Base-by-base conservation (phyloP, 2,797 vertebrate species). In the Brotula barbata region DNA sequence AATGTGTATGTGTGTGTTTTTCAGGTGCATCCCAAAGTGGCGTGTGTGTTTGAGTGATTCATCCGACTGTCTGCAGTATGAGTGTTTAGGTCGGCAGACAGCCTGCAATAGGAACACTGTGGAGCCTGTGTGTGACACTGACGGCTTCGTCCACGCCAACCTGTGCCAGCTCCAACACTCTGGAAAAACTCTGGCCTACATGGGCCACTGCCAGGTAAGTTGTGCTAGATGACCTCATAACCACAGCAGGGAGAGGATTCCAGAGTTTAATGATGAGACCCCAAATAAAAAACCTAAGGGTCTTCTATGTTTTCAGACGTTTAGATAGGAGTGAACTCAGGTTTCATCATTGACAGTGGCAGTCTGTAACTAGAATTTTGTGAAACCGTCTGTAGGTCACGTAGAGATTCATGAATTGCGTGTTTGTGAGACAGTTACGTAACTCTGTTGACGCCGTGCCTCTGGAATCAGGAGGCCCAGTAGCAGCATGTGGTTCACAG, bases 161-260 rank as follows among this genome's bases (percentile, higher is more conserved):
- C 80, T 93, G 63, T 99, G 97, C 70, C 88, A 91, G 55, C 89
- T 99, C 63, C 93, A 94, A 81, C 95, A 96, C 79, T 92, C 91
- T 45, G 94, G 94, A 21, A 98, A 97, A 75, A 93, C 63, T 28
- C 86, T 98, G 68, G 94, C 95, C 7, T 99, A 99, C 85, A 91
- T 79, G 85, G 96, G 97, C 11, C 93, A 93, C 0, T 99, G 97
- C 81, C 96, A 99, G 94, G 97, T 98, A 92, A 48, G 77, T 58
- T n/a, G 20, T 25, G 43, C 39, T 4, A 11, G 2, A 20, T 13
- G 3, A 14, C 13, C 12, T 23, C 8, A 23, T 13, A 46, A 46
- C 6, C 11, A 23, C 1, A 4, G 6, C 2, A 22, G 11, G 44
- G 9, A 23, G 13, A 39, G 34, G 13, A 36, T 12, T 36, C 13